Evolutionary conservation across 2,797 vertebrate species (phyloP).

Genomic region (Amblyopsis hoosieri): DNA sequence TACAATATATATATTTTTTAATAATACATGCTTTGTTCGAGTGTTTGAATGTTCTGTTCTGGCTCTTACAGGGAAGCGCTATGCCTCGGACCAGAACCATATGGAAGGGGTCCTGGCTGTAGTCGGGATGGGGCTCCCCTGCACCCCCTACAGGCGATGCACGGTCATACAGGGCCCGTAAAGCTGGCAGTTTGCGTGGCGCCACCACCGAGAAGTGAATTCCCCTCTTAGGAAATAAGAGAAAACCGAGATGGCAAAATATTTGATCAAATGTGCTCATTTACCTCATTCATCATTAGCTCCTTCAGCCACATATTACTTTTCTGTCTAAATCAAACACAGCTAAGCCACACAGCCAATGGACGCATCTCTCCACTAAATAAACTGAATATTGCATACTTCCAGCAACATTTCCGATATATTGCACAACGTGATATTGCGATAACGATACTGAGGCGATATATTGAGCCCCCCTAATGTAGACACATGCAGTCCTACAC

Average conservation of each 20-base stretch:
- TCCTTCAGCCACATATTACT: too few species aligned
- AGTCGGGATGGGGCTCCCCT: constrained; percentile 83
- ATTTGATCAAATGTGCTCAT: not conserved
- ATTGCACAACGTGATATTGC: too few species aligned
- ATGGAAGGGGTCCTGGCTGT: constrained; percentile 90
- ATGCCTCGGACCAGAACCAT: constrained; percentile 92
- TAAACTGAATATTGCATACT: too few species aligned
- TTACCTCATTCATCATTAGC: not conserved
- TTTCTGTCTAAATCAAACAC: too few species aligned
- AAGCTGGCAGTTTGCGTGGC: constrained; percentile 87
- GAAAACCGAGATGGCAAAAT: not conserved
- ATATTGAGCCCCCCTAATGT: too few species aligned
- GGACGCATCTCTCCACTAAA: too few species aligned
- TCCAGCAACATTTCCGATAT: too few species aligned
- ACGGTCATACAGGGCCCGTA: constrained; percentile 86
- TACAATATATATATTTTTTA: too few species aligned
- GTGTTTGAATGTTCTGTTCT: not conserved
- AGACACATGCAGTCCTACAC: too few species aligned
- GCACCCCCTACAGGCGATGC: constrained; percentile 79
- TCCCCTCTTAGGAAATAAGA: constrained; percentile 74
- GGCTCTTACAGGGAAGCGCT: constrained; percentile 84
- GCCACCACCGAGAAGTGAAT: constrained; percentile 93
- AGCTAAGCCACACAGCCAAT: too few species aligned
- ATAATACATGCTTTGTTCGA: not conserved
- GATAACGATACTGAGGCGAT: too few species aligned